Percentiles rank a stretch among this genome's conserved stretches.
Evolutionary conservation across 2,113 vertebrate species (phyloP).

Genomic region (Camelus bactrianus): DNA sequence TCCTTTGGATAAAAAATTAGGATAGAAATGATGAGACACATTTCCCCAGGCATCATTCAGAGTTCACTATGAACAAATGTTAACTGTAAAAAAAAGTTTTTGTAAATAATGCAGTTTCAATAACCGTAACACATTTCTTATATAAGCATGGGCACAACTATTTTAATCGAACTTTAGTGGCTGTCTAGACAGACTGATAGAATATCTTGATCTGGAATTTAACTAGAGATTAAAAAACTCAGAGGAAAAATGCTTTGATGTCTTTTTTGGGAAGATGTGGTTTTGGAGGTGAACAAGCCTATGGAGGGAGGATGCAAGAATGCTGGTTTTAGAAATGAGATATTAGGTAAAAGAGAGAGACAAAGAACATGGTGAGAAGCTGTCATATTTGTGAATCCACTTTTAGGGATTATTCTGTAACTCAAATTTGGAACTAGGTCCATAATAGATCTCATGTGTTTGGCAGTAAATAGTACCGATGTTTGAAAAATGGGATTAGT

Average conservation of each 20-base stretch:
- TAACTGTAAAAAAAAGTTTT: slow-evolving; percentile 40
- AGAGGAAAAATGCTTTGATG: background rate
- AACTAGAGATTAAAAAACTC: slow-evolving; percentile 53
- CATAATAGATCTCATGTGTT: slow-evolving; percentile 26
- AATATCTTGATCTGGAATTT: slow-evolving; percentile 67
- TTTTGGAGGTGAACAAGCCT: slow-evolving; percentile 66
- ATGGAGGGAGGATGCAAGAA: background rate
- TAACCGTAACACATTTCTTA: slow-evolving; percentile 39
- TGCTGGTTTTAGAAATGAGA: slow-evolving; percentile 54
- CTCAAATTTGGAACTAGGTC: background rate
- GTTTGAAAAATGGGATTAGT: slow-evolving; percentile 11
- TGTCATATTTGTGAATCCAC: slow-evolving; percentile 6
- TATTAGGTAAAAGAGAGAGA: background rate
- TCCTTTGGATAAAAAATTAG: slow-evolving; percentile 48
- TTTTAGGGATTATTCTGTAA: slow-evolving; percentile 9
- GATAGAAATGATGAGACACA: background rate
- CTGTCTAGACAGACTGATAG: slow-evolving; percentile 70
- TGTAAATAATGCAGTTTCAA: slow-evolving; percentile 28
- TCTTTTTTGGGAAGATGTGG: slow-evolving; percentile 41
- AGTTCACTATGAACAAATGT: background rate
- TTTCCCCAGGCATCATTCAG: background rate
- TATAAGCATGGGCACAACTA: slow-evolving; percentile 59
- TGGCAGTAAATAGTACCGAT: background rate
- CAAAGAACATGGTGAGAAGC: background rate
- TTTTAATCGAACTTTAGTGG: slow-evolving; percentile 62